Evolutionary conservation across 2,113 vertebrate species (phyloP), one percentile per base, ranked within the genome.

Genomic region (Lepisosteus osseus): DNA sequence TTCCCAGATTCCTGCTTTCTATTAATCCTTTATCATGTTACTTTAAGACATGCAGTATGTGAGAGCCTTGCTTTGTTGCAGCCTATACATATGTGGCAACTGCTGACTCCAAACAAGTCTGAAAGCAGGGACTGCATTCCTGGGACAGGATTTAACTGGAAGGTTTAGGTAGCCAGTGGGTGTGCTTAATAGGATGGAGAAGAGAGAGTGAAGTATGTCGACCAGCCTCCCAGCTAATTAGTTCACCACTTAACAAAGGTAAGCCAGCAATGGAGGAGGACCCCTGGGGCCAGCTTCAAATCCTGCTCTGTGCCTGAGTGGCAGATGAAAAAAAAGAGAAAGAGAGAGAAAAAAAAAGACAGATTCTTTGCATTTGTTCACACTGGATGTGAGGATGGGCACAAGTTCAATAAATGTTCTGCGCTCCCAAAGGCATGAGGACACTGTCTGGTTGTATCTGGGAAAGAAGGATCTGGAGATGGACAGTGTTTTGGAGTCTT

Each of bases 221-320:
- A 72, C 81, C 79, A 80, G 79, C 88, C 89, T 85, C 85, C 75
- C 73, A 89, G 88, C 89, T 95, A 93, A 93, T 93, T 93, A 93
- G 90, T 89, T 90, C 88, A 65, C 78, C 80, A 83, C 81, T 86
- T 84, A 87, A 92, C 94, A 94, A 94, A 94, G 88, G 91, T 92
- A 89, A 92, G 86, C 86, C 80, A 76, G 85, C 83, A 83, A 86
- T 85, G 86, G 89, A 93, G 88, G 84, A 89, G 85, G 90, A 85
- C 80, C 87, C 89, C 88, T 81, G 78, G 80, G 81, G 80, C 80
- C 72, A 77, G 77, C 84, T 84, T 85, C 83, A 83, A 80, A 84
- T 82, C 80, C 83, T 87, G 82, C 77, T 79, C 80, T 75, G 78
- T 82, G 83, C 80, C 85, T 83, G 83, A 90, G 78, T 90, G 91